phyloP scores from a whole-genome alignment of 2,113 vertebrate species.

The Halcyon malimbica region DNA sequence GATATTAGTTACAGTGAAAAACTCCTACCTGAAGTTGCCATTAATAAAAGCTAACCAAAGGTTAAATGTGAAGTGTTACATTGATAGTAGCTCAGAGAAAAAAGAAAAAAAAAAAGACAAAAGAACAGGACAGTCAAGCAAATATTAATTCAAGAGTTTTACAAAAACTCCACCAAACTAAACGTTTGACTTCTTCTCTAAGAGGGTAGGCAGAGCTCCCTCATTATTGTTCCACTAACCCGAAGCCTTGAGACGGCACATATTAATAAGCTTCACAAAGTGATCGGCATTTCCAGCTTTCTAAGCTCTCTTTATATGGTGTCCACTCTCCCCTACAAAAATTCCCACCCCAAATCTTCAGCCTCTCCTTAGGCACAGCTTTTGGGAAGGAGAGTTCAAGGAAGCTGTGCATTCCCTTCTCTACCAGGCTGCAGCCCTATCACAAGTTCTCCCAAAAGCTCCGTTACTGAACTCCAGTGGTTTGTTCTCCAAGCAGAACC shows the following conservation, averaged over 20 bases:
- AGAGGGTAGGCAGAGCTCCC: neutral
- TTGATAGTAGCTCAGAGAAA: neutral
- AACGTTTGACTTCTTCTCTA: neutral
- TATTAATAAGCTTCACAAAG: neutral
- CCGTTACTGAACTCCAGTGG: neutral
- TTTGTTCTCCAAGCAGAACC: neutral
- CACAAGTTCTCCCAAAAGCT: neutral
- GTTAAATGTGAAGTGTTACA: neutral
- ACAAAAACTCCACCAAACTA: neutral
- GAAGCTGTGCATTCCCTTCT: neutral
- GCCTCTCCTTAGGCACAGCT: neutral
- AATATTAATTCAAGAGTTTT: neutral
- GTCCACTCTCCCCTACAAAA: neutral
- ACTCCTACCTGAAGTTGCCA: neutral
- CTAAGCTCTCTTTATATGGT: neutral
- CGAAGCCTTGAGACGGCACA: neutral
- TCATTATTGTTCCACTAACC: neutral
- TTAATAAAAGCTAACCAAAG: neutral
- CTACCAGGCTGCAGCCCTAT: neutral
- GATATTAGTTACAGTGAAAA: neutral
- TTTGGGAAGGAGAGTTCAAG: neutral
- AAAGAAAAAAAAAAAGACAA: neutral
- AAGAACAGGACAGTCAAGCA: neutral
- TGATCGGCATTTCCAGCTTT: neutral
- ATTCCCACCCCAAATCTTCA: neutral